Conservation (phyloP, 2,888 invertebrate genomes). For the Neoascia interrupta region DNA sequence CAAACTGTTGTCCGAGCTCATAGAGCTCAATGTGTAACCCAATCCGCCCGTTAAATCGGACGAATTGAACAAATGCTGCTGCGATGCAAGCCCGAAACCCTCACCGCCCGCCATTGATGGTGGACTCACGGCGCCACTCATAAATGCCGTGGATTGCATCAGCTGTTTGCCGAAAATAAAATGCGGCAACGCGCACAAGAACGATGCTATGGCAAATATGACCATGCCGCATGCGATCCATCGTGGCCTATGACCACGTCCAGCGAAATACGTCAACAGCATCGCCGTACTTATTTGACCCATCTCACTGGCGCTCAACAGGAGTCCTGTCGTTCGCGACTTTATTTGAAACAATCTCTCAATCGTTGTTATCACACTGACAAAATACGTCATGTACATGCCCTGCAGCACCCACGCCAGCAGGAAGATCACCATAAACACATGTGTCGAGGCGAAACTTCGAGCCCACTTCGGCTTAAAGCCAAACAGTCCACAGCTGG, state of each 20-base stretch:
- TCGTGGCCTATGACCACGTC: constrained; percentile 93
- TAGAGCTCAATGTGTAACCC: constrained; percentile 50
- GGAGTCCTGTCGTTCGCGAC: constrained; percentile 93
- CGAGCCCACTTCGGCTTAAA: constrained; percentile 88
- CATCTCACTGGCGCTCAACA: constrained; percentile 94
- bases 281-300: constrained; percentile 95
- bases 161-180: constrained; percentile 89
- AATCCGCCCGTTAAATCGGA: constrained; percentile 22
- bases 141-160: constrained; percentile 78
- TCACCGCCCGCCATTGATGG: not conserved
- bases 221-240: constrained; percentile 97
- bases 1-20: constrained; percentile 68
- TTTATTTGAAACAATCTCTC: constrained; percentile 95
- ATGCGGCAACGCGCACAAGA: constrained; percentile 93
- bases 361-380: constrained; percentile 94
- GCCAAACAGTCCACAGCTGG: constrained; percentile 88
- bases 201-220: constrained; percentile 90
- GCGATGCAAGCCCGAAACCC: constrained; percentile 18
- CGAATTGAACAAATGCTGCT: constrained; percentile 48
- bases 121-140: constrained; percentile 64
- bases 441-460: constrained; percentile 91
- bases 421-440: constrained; percentile 93
- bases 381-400: constrained; percentile 96
- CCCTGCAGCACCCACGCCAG: constrained; percentile 93
- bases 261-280: constrained; percentile 92